Evolutionary conservation across 2,797 vertebrate genomes (phyloP), one percentile per base, ranked within the genome.

Genomic region (Microcaecilia unicolor): DNA sequence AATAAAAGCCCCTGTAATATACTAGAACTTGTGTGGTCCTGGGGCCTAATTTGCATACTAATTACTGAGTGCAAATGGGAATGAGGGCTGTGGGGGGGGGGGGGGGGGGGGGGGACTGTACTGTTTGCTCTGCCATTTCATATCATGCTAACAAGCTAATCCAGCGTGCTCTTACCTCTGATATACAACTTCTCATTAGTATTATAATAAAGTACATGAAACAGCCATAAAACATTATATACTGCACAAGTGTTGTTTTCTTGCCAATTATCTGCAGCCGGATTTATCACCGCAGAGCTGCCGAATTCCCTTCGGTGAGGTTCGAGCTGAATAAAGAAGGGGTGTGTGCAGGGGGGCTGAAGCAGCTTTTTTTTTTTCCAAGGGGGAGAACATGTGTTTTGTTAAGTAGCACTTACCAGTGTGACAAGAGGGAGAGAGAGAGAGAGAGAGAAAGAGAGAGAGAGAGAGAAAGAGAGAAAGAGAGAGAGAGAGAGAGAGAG

Each of bases 171-270:
- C 80, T 82, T 84, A 78, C 76, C 83, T 72, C 83, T 88, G 89
- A 92, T 91, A 88, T 87, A 81, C 79, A 76, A 87, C 87, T 86
- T 82, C 91, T 96, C 90, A 92, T 97, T 97, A 96, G 92, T 88
- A 91, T 88, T 89, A 92, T 89, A 88, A 97, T 97, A 95, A 96
- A 92, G 88, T 90, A 90, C 88, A 90, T 91, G 89, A 91, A 91
- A 92, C 87, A 89, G 89, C 90, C 91, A 98, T 98, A 98, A 98
- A 98, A 98, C 91, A 92, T 98, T 98, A 98, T 97, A 97, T 98
- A 97, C 93, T 98, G 91, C 93, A 92, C 91, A 95, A 97, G 88
- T 87, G 92, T 93, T 97, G 91, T 90, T 98, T 96, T 97, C 86
- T 88, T 92, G 87, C 92, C 94, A 97, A 94, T 98, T 98, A 98